Percentiles rank a stretch among this genome's conserved stretches.
These are phyloP conservation scores for Drosophila austrosaltans DNA, from an alignment of 2,888 invertebrate genomes.

Conservation along the genomic window DNA sequence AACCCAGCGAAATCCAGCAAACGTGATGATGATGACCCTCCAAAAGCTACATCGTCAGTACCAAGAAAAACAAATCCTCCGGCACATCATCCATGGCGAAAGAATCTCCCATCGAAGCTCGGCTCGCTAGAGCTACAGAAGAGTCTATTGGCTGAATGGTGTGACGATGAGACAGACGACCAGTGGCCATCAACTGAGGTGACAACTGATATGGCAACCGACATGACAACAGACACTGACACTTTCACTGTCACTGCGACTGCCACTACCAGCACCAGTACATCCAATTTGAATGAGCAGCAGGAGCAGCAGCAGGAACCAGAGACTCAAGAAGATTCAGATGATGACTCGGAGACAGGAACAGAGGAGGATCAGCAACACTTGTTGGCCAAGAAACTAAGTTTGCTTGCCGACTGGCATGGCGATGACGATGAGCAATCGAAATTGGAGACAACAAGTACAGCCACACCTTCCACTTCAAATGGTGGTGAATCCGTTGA, in stretches of 20 bases:
- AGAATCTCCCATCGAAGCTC: constrained; percentile 1
- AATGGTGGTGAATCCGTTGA: constrained; percentile 1
- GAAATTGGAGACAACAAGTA: constrained; percentile 1
- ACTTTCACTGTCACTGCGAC: too few relatives aligned
- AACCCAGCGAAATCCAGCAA: too few relatives aligned
- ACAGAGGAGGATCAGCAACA: background rate
- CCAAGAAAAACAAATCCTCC: background rate
- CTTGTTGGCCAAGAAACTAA: constrained; percentile 8
- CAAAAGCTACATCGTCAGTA: background rate
- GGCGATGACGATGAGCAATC: constrained; percentile 40
- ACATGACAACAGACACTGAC: background rate
- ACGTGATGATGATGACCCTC: background rate
- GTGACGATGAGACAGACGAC: constrained; percentile 35
- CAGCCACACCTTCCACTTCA: background rate
- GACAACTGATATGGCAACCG: too few relatives aligned
- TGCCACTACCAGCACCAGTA: background rate
- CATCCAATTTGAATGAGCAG: background rate
- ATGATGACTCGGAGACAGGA: background rate
- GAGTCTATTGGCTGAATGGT: constrained; percentile 43
- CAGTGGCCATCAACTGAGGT: constrained; percentile 12
- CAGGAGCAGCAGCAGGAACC: background rate
- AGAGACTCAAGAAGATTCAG: background rate
- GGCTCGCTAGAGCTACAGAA: constrained; percentile 85
- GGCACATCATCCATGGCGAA: background rate
- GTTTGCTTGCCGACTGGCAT: constrained; percentile 38